phyloP scores from a whole-genome alignment of 2,113 vertebrate species.

The Ailurus styani region DNA sequence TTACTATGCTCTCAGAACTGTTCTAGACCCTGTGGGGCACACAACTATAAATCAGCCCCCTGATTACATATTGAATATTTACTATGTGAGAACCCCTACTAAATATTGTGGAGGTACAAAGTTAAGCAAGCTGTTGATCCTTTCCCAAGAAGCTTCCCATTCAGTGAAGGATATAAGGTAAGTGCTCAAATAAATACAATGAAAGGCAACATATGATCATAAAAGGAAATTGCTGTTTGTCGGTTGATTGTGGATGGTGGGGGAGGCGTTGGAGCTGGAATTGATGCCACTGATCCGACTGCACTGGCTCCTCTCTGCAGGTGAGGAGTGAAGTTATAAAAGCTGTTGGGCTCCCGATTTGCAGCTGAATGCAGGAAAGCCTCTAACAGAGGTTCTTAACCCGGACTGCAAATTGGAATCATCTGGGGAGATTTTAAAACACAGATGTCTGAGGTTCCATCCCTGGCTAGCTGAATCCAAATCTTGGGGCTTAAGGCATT shows the following conservation, averaged over 20 bases:
- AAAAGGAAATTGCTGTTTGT: neutral
- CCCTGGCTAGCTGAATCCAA: neutral
- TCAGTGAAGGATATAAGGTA: neutral
- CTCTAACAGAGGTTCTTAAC: slow-evolving; percentile 11
- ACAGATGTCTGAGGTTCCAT: slow-evolving; percentile 26
- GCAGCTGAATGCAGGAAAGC: slow-evolving; percentile 36
- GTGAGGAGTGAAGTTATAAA: neutral
- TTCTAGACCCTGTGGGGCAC: neutral
- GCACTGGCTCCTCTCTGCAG: neutral
- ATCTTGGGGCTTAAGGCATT: neutral
- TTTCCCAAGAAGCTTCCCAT: neutral
- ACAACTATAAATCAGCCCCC: neutral
- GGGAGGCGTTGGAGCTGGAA: neutral
- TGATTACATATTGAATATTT: neutral
- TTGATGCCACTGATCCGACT: neutral
- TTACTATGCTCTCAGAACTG: slow-evolving; percentile 25
- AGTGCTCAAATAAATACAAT: neutral
- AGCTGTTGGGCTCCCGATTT: neutral
- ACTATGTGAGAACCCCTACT: slow-evolving; percentile 18
- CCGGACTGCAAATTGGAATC: slow-evolving; percentile 42
- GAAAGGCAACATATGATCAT: neutral
- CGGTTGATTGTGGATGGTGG: neutral
- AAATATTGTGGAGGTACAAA: slow-evolving; percentile 30
- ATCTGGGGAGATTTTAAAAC: slow-evolving; percentile 30
- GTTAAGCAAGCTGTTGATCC: neutral